These are phyloP conservation scores for Cheiracanthium punctorium DNA, from an alignment of 2,888 invertebrate species.

Conservation along the genomic window DNA sequence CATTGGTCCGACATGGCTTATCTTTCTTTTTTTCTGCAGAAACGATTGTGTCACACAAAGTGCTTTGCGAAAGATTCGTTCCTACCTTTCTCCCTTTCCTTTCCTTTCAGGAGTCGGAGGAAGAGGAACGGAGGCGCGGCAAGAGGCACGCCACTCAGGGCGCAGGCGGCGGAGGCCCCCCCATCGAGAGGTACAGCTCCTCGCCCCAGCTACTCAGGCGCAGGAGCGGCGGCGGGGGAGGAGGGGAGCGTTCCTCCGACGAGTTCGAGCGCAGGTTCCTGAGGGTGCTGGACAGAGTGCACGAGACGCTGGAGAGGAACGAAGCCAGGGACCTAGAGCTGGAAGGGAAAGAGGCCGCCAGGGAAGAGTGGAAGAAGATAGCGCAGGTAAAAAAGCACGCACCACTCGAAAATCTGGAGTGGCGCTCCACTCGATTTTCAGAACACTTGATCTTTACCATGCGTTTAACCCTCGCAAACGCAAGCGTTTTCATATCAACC, in stretches of 20 bases:
- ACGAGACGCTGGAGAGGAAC: conserved; percentile 62
- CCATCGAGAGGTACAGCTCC: conserved; percentile 46
- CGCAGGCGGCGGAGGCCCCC: not conserved
- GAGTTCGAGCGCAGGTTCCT: conserved; percentile 60
- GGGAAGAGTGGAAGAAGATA: conserved; percentile 53
- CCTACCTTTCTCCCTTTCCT: no score
- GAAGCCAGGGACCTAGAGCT: conserved; percentile 51
- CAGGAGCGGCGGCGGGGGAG: conserved; percentile 14
- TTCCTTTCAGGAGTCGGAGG: conserved; percentile 41
- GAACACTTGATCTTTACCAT: no score
- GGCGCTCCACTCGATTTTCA: no score
- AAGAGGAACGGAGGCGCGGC: conserved; percentile 35
- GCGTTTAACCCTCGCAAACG: no score
- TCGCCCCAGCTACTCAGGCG: conserved; percentile 46
- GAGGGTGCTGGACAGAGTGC: conserved; percentile 59
- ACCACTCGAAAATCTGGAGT: no score
- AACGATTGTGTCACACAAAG: no score
- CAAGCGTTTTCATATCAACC: no score
- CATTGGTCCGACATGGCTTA: no score
- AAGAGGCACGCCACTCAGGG: conserved; percentile 1
- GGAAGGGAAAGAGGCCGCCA: conserved; percentile 36
- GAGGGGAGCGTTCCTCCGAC: conserved; percentile 49
- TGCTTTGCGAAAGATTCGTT: no score
- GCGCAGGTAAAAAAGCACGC: conserved; percentile 36
- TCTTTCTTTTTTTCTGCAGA: no score